Conservation (phyloP, 2,797 vertebrate genomes). For the Streptopelia turtur region DNA sequence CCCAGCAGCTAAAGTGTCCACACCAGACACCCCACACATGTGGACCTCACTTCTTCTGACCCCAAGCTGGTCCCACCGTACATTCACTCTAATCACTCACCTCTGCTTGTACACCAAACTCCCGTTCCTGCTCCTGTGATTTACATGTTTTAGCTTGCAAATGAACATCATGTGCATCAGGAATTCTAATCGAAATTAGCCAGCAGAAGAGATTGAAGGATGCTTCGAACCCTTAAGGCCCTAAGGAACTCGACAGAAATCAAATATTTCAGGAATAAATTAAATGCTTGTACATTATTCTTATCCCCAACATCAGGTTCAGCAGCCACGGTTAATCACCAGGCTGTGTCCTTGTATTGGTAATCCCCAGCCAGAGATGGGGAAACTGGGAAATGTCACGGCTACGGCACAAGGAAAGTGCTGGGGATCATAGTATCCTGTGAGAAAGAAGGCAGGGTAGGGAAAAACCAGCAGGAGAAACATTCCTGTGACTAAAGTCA, state of each 20-base stretch:
- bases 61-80: not conserved
- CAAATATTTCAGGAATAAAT: not conserved
- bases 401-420: not conserved
- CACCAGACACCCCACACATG: rapidly evolving
- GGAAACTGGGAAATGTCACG: not conserved
- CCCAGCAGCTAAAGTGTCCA: not conserved
- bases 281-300: not conserved
- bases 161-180: rapidly evolving
- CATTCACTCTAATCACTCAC: not conserved
- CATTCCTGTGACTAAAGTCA: not conserved
- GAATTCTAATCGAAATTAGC: not conserved
- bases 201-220: not conserved
- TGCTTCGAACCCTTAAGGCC: not conserved
- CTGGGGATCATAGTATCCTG: not conserved
- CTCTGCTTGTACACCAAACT: not conserved
- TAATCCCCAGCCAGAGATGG: not conserved
- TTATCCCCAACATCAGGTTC: not conserved
- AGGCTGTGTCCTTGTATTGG: not conserved
- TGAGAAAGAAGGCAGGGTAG: not conserved
- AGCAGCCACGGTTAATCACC: not conserved
- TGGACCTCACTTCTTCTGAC: not conserved
- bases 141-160: rapidly evolving
- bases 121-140: not conserved
- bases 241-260: not conserved
- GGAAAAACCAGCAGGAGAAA: not conserved